These are phyloP conservation scores for Aurelia sp. DNA, from an alignment of 30 jellyfish, hydroid and myxozoan genomes.

Conservation along the genomic window DNA sequence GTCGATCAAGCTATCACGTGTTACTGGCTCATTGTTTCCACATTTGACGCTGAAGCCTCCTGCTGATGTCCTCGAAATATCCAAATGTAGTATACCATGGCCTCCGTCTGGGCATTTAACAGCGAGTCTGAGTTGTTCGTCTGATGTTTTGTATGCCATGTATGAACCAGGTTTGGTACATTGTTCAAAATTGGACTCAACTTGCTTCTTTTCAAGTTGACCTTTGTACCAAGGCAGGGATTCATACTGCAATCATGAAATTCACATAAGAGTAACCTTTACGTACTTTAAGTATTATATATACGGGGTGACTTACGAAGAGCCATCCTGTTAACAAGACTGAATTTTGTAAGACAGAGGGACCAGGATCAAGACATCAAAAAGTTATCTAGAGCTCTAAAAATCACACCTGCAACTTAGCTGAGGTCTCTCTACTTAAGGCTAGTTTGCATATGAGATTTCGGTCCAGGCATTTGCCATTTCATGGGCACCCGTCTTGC, in stretches of 20 bases:
- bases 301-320: too few relatives aligned
- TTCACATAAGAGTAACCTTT: background rate
- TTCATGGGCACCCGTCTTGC: too few relatives aligned
- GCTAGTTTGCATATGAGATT: too few relatives aligned
- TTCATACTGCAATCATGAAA: constrained; percentile 28
- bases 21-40: constrained; percentile 70
- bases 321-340: too few relatives aligned
- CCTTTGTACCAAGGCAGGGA: constrained; percentile 83
- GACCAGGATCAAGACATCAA: too few relatives aligned
- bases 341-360: too few relatives aligned
- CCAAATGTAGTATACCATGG: constrained; percentile 65
- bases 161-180: constrained; percentile 68
- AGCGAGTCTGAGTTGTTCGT: constrained; percentile 52
- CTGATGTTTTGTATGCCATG: constrained; percentile 56
- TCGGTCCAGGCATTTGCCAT: too few relatives aligned
- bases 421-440: too few relatives aligned
- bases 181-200: constrained; percentile 29
- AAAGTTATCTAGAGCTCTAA: too few relatives aligned
- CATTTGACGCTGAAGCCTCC: constrained; percentile 72
- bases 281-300: too few relatives aligned
- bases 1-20: constrained; percentile 60
- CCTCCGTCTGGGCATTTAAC: constrained; percentile 74
- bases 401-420: too few relatives aligned
- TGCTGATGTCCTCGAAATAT: constrained; percentile 34
- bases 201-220: constrained; percentile 45